Evolutionary conservation across 2,113 vertebrate species (phyloP).

Genomic region (Anser brachyrhynchus): DNA sequence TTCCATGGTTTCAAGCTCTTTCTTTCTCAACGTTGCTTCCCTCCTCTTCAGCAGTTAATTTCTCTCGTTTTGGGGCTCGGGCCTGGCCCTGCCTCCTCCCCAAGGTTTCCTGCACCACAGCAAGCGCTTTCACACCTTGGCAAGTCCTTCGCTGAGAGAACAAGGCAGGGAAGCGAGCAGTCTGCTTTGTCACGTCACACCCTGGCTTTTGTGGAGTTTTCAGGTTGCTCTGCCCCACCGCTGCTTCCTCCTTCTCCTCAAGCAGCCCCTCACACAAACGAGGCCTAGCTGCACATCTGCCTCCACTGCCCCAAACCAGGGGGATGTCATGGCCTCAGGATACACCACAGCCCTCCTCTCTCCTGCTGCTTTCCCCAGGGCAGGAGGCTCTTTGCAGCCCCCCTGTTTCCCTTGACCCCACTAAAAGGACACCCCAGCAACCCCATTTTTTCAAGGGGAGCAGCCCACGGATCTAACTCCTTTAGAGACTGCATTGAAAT

Average conservation of each 20-base stretch:
- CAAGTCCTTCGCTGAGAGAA: background rate
- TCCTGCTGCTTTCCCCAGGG: background rate
- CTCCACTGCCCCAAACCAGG: background rate
- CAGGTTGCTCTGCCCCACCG: background rate
- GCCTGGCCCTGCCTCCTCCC: background rate
- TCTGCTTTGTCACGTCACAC: background rate
- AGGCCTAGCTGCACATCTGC: background rate
- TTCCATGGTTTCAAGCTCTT: conserved; percentile 71
- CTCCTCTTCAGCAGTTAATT: conserved; percentile 45
- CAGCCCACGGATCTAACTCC: background rate
- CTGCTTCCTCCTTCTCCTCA: background rate
- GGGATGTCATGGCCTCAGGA: background rate
- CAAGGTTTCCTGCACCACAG: background rate
- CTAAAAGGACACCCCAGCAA: background rate
- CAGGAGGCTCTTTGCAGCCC: background rate
- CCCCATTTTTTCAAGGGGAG: background rate
- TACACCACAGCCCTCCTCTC: background rate
- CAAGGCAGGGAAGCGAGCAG: background rate
- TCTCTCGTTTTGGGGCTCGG: background rate
- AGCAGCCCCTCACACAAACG: background rate
- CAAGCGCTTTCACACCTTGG: background rate
- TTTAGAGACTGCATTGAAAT: background rate
- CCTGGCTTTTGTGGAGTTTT: background rate
- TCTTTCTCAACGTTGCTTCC: conserved; percentile 17
- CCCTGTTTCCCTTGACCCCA: background rate